Evolutionary conservation across 2,113 vertebrate species (phyloP).

Genomic region (Crotalus tigris): DNA sequence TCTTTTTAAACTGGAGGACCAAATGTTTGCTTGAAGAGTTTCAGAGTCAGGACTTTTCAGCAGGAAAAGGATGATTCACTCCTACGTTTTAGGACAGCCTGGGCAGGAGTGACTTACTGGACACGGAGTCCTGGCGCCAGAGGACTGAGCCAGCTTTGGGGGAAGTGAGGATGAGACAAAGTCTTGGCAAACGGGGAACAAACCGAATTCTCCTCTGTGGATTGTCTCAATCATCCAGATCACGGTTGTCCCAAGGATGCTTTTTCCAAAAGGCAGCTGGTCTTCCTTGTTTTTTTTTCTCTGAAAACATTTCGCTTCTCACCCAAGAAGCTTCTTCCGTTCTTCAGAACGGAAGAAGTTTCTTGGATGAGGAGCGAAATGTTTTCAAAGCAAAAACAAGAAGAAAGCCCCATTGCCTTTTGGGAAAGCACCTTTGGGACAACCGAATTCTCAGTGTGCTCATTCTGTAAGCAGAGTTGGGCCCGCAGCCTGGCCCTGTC

Average conservation of each 20-base stretch:
- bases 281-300: not conserved
- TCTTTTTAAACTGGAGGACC: not conserved
- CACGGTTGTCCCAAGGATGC: not conserved
- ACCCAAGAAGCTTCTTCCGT: not conserved
- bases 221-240: not conserved
- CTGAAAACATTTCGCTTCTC: not conserved
- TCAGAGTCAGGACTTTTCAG: not conserved
- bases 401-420: not conserved
- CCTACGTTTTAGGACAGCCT: not conserved
- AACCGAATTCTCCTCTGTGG: not conserved
- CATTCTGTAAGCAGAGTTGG: not conserved
- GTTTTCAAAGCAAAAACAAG: not conserved
- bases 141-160: not conserved
- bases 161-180: not conserved
- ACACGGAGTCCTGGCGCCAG: not conserved
- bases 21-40: not conserved
- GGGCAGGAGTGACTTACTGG: not conserved
- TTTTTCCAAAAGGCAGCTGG: not conserved
- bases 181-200: not conserved
- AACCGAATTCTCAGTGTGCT: no score
- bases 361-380: not conserved
- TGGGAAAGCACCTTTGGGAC: no score
- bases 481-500: no score
- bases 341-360: not conserved
- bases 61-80: not conserved